phyloP scores from a whole-genome alignment of 1,140 invertebrate species.

The Schlechtendalia chinensis region DNA sequence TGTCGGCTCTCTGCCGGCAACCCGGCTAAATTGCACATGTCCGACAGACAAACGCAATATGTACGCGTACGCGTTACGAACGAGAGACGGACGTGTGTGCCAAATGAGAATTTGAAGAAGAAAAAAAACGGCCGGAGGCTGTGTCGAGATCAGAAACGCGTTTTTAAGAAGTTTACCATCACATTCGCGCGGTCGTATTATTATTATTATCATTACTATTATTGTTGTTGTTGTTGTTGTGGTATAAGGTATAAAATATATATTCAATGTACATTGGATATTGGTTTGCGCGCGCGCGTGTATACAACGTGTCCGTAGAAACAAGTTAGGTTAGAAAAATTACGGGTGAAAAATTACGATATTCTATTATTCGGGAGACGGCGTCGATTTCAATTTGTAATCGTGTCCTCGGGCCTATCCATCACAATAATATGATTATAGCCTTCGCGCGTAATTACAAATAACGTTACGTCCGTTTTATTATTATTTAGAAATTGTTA shows the following conservation, averaged over 20 bases:
- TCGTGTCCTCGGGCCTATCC: neutral
- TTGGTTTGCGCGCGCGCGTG: neutral
- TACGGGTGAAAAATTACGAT: neutral
- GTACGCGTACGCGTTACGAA: too few relatives aligned
- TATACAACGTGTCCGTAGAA: neutral
- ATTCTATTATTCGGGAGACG: neutral
- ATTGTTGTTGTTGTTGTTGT: neutral
- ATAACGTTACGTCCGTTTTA: neutral
- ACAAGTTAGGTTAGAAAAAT: too few relatives aligned
- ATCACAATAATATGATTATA: conserved; percentile 18
- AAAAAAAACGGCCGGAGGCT: neutral
- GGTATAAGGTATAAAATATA: neutral
- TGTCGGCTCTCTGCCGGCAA: too few relatives aligned
- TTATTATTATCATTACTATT: neutral
- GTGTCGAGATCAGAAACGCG: neutral
- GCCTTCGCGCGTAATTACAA: neutral
- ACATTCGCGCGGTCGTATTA: too few relatives aligned
- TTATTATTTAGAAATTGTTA: conserved; percentile 1
- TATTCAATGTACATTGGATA: neutral
- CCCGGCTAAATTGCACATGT: too few relatives aligned
- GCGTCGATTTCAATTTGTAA: conserved; percentile 1
- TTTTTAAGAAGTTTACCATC: neutral
- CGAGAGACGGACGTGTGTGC: neutral
- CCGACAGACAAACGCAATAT: too few relatives aligned
- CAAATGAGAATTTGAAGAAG: neutral